Percentiles rank a stretch among this genome's conserved stretches.
Conservation (phyloP, 2,888 invertebrate genomes). For the Mythimna vitellina region DNA sequence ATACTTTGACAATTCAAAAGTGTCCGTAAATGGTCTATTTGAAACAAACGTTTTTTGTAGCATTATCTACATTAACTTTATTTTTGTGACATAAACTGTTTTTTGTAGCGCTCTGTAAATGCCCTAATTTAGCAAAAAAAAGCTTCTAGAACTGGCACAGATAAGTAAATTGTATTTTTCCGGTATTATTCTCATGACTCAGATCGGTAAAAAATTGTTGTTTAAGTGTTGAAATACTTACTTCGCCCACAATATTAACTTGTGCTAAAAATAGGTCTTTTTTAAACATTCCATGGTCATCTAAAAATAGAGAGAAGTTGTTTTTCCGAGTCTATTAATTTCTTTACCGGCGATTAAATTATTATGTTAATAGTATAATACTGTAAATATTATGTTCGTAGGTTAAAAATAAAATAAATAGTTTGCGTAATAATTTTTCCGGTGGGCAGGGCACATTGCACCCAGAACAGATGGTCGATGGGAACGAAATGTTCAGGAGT, state of each 20-base stretch:
- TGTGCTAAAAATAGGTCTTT: conserved; percentile 38
- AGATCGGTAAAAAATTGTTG: conserved; percentile 15
- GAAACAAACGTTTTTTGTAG: no score
- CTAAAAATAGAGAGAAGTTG: conserved; percentile 41
- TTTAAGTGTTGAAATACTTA: conserved; percentile 18
- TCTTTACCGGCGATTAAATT: neutral
- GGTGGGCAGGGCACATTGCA: no score
- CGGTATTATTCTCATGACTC: conserved; percentile 8
- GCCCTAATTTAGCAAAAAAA: neutral
- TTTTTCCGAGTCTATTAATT: conserved; percentile 14
- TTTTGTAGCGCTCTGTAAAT: neutral
- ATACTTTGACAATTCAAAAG: no score
- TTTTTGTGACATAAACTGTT: neutral
- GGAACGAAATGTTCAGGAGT: no score
- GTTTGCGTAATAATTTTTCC: neutral
- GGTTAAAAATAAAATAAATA: no score
- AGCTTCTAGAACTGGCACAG: conserved; percentile 5
- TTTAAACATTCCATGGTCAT: conserved; percentile 40
- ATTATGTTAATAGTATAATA: neutral
- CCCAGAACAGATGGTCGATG: no score
- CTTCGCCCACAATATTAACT: conserved; percentile 14
- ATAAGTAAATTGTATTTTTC: neutral
- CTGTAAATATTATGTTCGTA: no score
- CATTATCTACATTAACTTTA: neutral
- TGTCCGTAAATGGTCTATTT: no score